These are phyloP conservation scores for Pachliopta kotzebuea DNA, from an alignment of 2,888 invertebrate genomes.

Conservation along the genomic window DNA sequence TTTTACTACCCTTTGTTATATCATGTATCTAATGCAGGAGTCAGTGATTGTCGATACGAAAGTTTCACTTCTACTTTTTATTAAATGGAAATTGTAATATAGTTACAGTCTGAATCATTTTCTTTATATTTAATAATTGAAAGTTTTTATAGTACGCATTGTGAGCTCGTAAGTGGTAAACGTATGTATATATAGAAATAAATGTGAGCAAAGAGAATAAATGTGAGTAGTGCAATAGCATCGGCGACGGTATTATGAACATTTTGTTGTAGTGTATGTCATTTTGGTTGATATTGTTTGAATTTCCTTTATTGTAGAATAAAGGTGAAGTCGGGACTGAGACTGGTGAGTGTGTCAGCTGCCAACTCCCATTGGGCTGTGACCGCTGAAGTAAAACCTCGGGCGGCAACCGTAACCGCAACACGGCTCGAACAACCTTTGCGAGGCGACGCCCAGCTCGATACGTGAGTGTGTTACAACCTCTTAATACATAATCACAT, in stretches of 20 bases:
- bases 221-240: too few relatives aligned
- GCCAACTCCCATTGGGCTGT: slow-evolving; percentile 91
- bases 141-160: too few relatives aligned
- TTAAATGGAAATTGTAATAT: background rate
- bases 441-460: slow-evolving; percentile 59
- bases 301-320: slow-evolving; percentile 80
- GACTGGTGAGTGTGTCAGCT: slow-evolving; percentile 91
- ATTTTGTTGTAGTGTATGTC: background rate
- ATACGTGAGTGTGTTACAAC: slow-evolving; percentile 49
- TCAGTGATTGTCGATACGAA: slow-evolving; percentile 13
- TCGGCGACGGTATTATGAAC: too few relatives aligned
- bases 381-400: slow-evolving; percentile 92
- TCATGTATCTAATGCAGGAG: slow-evolving; percentile 2
- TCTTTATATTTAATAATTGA: too few relatives aligned
- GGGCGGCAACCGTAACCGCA: slow-evolving; percentile 93
- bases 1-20: slow-evolving; percentile 23
- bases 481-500: background rate
- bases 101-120: too few relatives aligned
- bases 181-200: too few relatives aligned
- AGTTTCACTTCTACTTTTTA: background rate
- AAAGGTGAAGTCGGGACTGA: slow-evolving; percentile 92
- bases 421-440: slow-evolving; percentile 79
- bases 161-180: too few relatives aligned
- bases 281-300: background rate
- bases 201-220: too few relatives aligned